Base-by-base conservation (phyloP, 2,888 invertebrate genomes). In the Stegophylla sp. region DNA sequence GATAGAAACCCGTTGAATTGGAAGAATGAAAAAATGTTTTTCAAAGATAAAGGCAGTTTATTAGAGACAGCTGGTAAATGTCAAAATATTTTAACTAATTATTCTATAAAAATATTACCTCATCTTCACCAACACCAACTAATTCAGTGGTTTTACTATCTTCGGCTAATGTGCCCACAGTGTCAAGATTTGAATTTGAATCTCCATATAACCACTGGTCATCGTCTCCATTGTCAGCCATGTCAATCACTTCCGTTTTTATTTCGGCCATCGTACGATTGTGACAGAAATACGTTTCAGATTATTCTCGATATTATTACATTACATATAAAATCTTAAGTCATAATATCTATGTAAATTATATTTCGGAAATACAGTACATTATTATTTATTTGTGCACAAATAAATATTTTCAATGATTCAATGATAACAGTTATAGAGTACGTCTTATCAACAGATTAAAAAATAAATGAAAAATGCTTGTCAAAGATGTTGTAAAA, bases 191-290 rank as follows among this genome's bases (percentile, higher is more conserved):
- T 41, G 71, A 79, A 79, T 41, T 71, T 20, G 79, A 79, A 85
- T 94, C 94, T 26, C 95, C 95, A 85, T 95, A 95, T 82, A 95
- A 88, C 94, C 94, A 95, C 86, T 91, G 93, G 88, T 95, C 95
- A 86, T 95, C 95, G 87, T 92, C 79, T 85, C 89, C 89, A 88
- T 84, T 86, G 91, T 53, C 90, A 10, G 45, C 4, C 45, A 69
- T 69, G 15, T 15, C 64, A n/a, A 13, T 28, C 1, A 17, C 66
- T 41, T 79, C 79, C 17, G 61, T 59, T 12, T 69, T 69, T 12
- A 28, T 20, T n/a, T 48, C 23, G 13, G 34, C 59, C 77, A 77
- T 77, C 7, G 34, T 69, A 4, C 12, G 4, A 2, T 56, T 10
- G 17, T 72, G 41, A 53, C n/a, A 56, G 23, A 20, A 43, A 53